Conservation (phyloP, 2,113 vertebrate genomes). For the Vimba vimba region DNA sequence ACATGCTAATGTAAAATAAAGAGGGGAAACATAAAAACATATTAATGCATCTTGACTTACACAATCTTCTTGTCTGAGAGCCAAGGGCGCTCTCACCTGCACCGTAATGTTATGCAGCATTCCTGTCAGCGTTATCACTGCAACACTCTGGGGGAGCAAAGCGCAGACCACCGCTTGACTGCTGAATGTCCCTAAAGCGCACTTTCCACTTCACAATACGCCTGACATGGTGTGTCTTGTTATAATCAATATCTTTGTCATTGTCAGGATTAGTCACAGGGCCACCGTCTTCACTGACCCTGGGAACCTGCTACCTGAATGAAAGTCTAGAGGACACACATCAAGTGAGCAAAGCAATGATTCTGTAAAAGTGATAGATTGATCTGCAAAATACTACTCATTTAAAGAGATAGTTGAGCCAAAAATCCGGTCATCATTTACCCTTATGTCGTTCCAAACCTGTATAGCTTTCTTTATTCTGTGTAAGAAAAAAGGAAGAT, state of each 20-base stretch:
- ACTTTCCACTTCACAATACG: neutral
- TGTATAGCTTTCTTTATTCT: neutral
- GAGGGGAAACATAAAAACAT: neutral
- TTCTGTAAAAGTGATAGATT: neutral
- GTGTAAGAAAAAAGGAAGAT: neutral
- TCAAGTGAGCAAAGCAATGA: neutral
- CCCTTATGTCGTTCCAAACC: neutral
- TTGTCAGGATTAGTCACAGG: neutral
- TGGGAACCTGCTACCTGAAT: conserved; percentile 1
- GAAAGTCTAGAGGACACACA: neutral
- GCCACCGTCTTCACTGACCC: neutral
- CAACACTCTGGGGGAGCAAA: conserved; percentile 28
- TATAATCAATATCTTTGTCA: conserved; percentile 20
- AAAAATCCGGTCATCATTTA: neutral
- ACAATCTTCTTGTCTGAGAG: conserved; percentile 12
- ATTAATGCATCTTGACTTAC: neutral
- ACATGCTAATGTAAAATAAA: neutral
- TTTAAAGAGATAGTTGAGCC: neutral
- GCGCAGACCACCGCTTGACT: conserved; percentile 12
- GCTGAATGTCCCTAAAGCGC: conserved; percentile 5
- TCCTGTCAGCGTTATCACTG: conserved; percentile 14
- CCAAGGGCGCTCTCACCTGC: conserved; percentile 15
- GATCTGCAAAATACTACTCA: neutral
- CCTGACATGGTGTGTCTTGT: neutral
- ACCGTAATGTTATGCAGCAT: conserved; percentile 18